These are phyloP conservation scores for Nomada fucata DNA, from an alignment of 2,888 invertebrate species.

Conservation along the genomic window DNA sequence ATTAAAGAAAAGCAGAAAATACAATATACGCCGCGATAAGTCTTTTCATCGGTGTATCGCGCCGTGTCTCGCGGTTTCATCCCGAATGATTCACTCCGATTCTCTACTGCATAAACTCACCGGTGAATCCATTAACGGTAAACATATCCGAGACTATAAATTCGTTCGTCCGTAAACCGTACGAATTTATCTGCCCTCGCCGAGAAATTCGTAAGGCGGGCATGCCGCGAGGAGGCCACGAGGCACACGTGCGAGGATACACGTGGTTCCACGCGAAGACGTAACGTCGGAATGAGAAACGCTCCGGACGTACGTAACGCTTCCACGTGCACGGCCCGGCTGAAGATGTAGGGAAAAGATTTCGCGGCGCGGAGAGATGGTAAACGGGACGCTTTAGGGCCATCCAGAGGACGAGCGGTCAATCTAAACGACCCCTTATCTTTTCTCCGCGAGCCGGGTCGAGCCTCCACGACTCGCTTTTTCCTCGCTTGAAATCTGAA, in stretches of 20 bases:
- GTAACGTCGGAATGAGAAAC: constrained; percentile 61
- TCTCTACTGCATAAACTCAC: too few species aligned
- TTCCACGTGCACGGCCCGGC: constrained; percentile 51
- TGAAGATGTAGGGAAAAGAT: constrained; percentile 78
- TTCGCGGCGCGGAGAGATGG: constrained; percentile 77
- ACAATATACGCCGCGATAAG: too few species aligned
- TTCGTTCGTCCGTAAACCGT: too few species aligned
- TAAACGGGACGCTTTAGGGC: constrained; percentile 83
- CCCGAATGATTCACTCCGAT: too few species aligned
- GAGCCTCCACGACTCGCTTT: constrained; percentile 49
- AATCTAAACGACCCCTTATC: constrained; percentile 83
- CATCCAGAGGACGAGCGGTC: constrained; percentile 82
- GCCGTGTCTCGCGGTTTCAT: too few species aligned
- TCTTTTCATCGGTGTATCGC: too few species aligned
- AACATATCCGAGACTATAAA: too few species aligned
- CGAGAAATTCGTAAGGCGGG: constrained; percentile 26
- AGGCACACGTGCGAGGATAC: constrained; percentile 25
- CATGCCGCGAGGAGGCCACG: constrained; percentile 2
- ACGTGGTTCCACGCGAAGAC: background rate
- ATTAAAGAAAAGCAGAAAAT: too few species aligned
- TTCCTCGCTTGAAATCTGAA: constrained; percentile 77
- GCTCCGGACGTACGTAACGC: constrained; percentile 49
- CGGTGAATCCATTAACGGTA: too few species aligned
- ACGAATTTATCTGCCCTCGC: too few species aligned
- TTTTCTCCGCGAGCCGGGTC: constrained; percentile 51